A percentile compares a stretch with the other conserved stretches of the same genome.
These are phyloP conservation scores for Zosterops pallidus DNA, from an alignment of 2,113 vertebrate genomes.

Conservation along the genomic window DNA sequence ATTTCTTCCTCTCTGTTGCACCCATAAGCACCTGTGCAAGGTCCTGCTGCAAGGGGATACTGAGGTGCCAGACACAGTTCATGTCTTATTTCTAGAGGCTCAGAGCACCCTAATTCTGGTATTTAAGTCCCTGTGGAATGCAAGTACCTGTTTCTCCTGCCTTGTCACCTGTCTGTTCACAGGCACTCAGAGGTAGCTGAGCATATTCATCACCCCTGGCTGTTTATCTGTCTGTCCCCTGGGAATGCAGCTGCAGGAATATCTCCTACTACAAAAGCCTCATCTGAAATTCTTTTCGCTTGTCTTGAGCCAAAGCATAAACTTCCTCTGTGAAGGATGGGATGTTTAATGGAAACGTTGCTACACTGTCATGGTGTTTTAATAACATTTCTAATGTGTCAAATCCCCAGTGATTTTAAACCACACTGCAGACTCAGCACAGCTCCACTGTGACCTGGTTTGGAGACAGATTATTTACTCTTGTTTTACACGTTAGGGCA, in stretches of 20 bases:
- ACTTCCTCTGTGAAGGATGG: constrained; percentile 46
- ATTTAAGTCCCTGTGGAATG: not conserved
- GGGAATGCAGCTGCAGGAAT: not conserved
- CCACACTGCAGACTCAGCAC: not conserved
- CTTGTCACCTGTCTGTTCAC: not conserved
- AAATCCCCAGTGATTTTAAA: constrained; percentile 6
- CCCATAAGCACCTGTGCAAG: not conserved
- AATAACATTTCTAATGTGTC: constrained; percentile 57
- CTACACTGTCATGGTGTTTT: constrained; percentile 34
- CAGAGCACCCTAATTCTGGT: not conserved
- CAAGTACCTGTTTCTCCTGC: not conserved
- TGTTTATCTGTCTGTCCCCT: not conserved
- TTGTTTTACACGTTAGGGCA: not conserved
- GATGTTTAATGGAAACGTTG: constrained; percentile 57
- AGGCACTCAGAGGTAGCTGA: not conserved
- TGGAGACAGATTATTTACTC: constrained; percentile 17
- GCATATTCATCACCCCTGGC: not conserved
- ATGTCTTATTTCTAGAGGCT: not conserved
- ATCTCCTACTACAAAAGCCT: constrained; percentile 23
- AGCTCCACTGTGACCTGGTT: not conserved
- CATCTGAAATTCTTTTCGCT: constrained; percentile 38
- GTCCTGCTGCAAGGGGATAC: not conserved
- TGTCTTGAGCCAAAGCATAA: constrained; percentile 50
- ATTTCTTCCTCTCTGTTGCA: not conserved
- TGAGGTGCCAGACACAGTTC: not conserved